Evolutionary conservation across 2,797 vertebrate genomes (phyloP), one percentile per base, ranked within the genome.

Genomic region (Sandelia bainsii): DNA sequence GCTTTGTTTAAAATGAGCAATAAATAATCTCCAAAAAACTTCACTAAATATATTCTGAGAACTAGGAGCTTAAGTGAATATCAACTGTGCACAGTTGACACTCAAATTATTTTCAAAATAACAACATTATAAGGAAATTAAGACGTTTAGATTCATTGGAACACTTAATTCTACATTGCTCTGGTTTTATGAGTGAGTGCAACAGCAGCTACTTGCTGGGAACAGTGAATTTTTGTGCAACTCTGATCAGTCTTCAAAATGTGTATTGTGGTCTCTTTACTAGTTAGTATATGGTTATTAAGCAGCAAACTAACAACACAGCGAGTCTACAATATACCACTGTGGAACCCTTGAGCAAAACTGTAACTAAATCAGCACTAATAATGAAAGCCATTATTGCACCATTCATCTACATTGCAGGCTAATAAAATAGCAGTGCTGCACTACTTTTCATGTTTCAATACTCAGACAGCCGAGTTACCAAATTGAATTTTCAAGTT

Each of bases 1-100:
- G 62, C 75, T 42, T 62, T 27, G 75, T 75, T 67, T 65, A 76
- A 67, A 77, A 49, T 57, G 67, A 87, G 72, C 72, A 74, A 86
- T 72, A 69, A 80, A 84, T 80, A 74, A 85, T 84, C 66, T 80
- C 54, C 12, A 20, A 44, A 40, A 79, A 87, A 85, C 46, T 16
- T 81, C 69, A 53, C 58, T 56, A 56, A 83, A 72, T 68, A n/a
- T n/a, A 69, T 83, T 84, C 32, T 75, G 72, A 22, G 1, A 20
- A 45, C 0, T 45, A 69, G 57, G 44, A 48, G 50, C 58, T 51
- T 73, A 64, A 73, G 63, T 80, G 51, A 80, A 46, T 37, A 65
- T 52, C 40, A 56, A n/a, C 54, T n/a, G 17, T 72, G 69, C 48
- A 44, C 62, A 77, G 53, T 69, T 17, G 34, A 40, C 76, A 54